These are phyloP conservation scores for Opisthocomus hoazin DNA, from an alignment of 2,113 vertebrate species.

Conservation along the genomic window DNA sequence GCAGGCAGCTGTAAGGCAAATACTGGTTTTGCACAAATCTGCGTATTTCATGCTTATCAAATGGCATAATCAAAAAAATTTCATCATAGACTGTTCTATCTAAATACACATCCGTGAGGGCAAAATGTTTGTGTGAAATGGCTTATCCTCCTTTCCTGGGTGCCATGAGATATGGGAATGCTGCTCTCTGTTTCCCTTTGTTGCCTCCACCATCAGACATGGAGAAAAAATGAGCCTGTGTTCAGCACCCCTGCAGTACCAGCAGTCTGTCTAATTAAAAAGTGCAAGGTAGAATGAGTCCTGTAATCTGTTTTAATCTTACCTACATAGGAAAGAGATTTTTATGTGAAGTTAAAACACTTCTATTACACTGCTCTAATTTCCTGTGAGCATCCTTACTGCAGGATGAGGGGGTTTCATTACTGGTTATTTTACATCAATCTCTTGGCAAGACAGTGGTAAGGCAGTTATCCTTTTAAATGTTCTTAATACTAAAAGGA, in stretches of 20 bases:
- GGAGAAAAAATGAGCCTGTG: background rate
- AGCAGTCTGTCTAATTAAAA: conserved; percentile 49
- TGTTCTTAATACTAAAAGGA: background rate
- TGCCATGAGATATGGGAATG: background rate
- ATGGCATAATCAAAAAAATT: background rate
- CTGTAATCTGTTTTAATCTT: conserved; percentile 40
- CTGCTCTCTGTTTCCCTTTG: background rate
- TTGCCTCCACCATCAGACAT: background rate
- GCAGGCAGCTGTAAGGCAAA: background rate
- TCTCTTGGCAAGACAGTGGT: background rate
- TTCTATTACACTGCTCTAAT: background rate
- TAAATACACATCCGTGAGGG: background rate
- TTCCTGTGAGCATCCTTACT: background rate
- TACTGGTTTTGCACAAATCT: background rate
- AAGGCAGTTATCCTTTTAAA: background rate
- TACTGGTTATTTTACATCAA: background rate
- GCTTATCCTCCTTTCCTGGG: background rate
- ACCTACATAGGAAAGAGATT: background rate
- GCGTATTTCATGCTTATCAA: background rate
- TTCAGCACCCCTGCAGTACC: background rate
- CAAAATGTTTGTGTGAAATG: background rate
- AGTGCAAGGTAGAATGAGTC: conserved; percentile 38
- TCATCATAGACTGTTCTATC: background rate
- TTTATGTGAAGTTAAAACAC: conserved; percentile 4
- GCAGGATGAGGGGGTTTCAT: background rate